Conservation (phyloP, 2,797 vertebrate species). For the Lacerta viridis region DNA sequence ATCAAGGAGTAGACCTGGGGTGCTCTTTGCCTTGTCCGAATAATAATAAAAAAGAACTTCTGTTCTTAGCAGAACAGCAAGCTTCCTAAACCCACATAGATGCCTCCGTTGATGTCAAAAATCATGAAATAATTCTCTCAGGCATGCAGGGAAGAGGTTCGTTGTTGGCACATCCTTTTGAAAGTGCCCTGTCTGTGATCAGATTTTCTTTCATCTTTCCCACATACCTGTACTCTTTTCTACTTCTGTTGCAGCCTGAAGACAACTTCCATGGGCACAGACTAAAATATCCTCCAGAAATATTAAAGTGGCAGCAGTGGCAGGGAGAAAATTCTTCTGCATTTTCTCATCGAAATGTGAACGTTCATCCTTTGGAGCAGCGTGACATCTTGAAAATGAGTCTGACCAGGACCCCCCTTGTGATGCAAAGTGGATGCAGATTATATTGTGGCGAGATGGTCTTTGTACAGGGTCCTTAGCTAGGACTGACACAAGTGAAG, state of each 20-base stretch:
- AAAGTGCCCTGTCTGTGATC: background rate
- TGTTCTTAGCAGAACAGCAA: background rate
- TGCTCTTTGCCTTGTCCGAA: no score
- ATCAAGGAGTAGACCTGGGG: no score
- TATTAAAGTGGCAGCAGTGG: background rate
- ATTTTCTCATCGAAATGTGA: conserved; percentile 33
- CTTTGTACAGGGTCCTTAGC: conserved; percentile 30
- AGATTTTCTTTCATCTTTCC: conserved; percentile 1
- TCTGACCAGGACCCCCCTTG: conserved; percentile 28
- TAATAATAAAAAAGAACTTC: no score
- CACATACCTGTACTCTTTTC: background rate
- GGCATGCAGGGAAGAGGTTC: background rate
- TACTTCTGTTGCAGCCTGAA: conserved; percentile 42
- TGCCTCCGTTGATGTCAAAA: conserved; percentile 9
- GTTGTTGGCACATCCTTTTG: conserved; percentile 20
- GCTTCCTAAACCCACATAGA: background rate
- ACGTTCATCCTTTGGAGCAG: conserved; percentile 12
- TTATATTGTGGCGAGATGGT: conserved; percentile 31
- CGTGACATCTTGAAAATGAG: conserved; percentile 7
- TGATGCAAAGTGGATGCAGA: conserved; percentile 28
- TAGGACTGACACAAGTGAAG: background rate
- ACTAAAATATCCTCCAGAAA: conserved; percentile 21
- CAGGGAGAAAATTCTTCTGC: conserved; percentile 47
- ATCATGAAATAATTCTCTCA: conserved; percentile 27
- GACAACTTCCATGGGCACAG: conserved; percentile 37